A percentile compares a stretch with the other conserved stretches of the same genome.
phyloP scores from a whole-genome alignment of 2,797 vertebrate genomes.

The Chaetophractus vellerosus region DNA sequence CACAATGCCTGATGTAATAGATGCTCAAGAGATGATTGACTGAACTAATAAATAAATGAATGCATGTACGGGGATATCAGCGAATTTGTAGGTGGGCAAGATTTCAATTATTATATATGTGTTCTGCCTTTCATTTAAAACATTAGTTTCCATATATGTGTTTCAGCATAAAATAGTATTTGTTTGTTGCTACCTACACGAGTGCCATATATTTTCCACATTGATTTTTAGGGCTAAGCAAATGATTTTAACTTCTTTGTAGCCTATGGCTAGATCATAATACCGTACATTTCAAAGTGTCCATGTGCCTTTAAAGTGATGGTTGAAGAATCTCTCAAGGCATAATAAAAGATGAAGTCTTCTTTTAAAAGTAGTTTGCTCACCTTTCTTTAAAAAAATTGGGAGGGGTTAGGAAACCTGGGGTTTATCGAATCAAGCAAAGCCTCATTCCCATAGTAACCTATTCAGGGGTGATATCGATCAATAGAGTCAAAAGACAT shows the following conservation, averaged over 20 bases:
- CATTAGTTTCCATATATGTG: conserved; percentile 16
- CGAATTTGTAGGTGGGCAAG: not conserved
- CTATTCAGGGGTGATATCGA: conserved; percentile 90
- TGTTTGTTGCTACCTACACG: conserved; percentile 57
- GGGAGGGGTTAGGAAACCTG: conserved; percentile 87
- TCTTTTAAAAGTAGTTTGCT: conserved; percentile 95
- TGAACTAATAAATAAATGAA: not conserved
- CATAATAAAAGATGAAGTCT: conserved; percentile 90
- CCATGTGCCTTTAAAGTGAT: conserved; percentile 93
- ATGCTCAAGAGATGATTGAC: not conserved
- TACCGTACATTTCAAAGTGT: conserved; percentile 94
- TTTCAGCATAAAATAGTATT: conserved; percentile 72
- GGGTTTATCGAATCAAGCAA: conserved; percentile 91
- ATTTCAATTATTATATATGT: not conserved
- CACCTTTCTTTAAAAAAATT: conserved; percentile 91
- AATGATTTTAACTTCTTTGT: conserved; percentile 92
- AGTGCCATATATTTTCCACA: conserved; percentile 83
- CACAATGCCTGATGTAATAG: not conserved
- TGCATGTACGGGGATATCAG: not conserved
- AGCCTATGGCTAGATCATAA: conserved; percentile 95
- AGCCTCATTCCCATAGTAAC: conserved; percentile 90
- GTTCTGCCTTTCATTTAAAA: conserved; percentile 14
- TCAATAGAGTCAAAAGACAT: conserved; percentile 90
- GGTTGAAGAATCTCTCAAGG: conserved; percentile 92
- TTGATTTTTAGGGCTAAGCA: conserved; percentile 92